These are phyloP conservation scores for Muscicapa adusta DNA, from an alignment of 2,113 vertebrate genomes.

Conservation along the genomic window DNA sequence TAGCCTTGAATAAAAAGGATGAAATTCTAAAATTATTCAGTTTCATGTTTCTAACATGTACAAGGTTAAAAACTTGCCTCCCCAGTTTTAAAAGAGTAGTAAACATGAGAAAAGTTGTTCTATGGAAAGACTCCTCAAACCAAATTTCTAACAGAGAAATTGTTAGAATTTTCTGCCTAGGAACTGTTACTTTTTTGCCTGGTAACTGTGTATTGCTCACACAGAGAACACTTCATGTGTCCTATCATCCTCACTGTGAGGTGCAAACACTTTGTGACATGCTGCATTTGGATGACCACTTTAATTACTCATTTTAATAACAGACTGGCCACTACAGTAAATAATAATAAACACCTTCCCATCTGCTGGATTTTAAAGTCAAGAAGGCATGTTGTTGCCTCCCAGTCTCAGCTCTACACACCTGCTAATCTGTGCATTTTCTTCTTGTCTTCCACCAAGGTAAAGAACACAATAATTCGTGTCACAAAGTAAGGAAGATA, in stretches of 20 bases:
- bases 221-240: neutral
- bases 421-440: neutral
- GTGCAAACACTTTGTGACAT: neutral
- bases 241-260: neutral
- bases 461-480: neutral
- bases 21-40: neutral
- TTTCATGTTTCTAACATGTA: neutral
- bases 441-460: neutral
- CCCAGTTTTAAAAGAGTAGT: neutral
- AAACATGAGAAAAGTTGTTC: neutral
- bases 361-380: neutral
- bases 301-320: constrained; percentile 40
- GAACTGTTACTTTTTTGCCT: neutral
- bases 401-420: neutral
- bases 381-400: neutral
- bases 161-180: neutral
- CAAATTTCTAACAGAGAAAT: neutral
- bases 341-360: constrained; percentile 38
- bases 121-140: neutral
- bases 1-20: neutral
- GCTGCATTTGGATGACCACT: neutral
- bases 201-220: neutral
- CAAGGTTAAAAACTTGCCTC: neutral
- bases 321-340: neutral
- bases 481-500: neutral